A percentile compares a stretch with the other conserved stretches of the same genome.
phyloP scores from a whole-genome alignment of 37 sponge, comb jelly and placozoan genomes.

The Aplysina aerophoba region DNA sequence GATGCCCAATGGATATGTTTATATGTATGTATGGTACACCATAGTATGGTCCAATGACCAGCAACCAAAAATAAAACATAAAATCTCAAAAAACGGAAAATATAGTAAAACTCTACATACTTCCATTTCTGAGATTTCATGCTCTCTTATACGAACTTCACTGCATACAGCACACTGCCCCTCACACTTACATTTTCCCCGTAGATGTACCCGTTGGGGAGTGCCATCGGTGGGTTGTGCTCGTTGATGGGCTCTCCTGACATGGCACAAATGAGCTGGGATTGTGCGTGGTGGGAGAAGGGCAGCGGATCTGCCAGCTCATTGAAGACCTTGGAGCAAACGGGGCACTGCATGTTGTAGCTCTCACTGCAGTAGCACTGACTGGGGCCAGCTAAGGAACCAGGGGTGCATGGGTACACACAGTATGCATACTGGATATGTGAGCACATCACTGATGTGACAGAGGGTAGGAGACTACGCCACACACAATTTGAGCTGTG shows the following conservation, averaged over 20 bases:
- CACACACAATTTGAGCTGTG: neutral
- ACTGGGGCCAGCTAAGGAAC: slow-evolving; percentile 28
- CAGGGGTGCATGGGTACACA: neutral
- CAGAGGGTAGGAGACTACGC: neutral
- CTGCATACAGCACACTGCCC: neutral
- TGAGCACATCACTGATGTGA: neutral
- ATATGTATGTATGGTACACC: too few relatives aligned
- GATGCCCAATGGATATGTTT: too few relatives aligned
- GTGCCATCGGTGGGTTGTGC: slow-evolving; percentile 94
- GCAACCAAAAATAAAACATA: too few relatives aligned
- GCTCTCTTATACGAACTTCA: neutral
- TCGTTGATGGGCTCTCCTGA: slow-evolving; percentile 94
- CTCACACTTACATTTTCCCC: slow-evolving; percentile 81
- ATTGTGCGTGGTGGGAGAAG: slow-evolving; percentile 95
- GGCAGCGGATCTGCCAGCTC: slow-evolving; percentile 89
- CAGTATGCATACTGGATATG: neutral
- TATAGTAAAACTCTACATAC: too few relatives aligned
- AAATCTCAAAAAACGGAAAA: too few relatives aligned
- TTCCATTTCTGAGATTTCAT: too few relatives aligned
- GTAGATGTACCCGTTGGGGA: slow-evolving; percentile 97
- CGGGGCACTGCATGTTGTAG: slow-evolving; percentile 87
- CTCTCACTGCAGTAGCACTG: slow-evolving; percentile 77
- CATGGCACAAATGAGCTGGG: slow-evolving; percentile 88
- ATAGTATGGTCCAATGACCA: too few relatives aligned
- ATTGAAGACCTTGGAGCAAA: slow-evolving; percentile 89